These are phyloP conservation scores for Leucoma salicis DNA, from an alignment of 2,888 invertebrate species.

Conservation along the genomic window DNA sequence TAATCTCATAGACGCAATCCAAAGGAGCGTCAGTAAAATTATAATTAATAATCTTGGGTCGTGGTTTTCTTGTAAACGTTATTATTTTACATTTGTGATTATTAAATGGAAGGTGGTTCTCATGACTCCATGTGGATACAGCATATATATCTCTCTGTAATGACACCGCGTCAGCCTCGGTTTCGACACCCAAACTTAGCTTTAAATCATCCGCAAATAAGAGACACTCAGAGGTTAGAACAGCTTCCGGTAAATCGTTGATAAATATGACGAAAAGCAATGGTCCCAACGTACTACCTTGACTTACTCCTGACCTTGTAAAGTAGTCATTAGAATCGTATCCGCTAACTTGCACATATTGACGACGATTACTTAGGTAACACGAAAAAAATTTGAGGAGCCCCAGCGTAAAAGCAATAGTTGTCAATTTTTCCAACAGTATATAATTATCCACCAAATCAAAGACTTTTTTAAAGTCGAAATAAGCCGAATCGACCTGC, in stretches of 20 bases:
- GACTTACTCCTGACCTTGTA: not conserved
- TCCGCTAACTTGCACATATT: not conserved
- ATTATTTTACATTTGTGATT: no score
- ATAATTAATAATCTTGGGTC: no score
- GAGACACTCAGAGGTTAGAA: not conserved
- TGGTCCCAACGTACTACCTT: not conserved
- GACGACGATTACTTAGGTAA: not conserved
- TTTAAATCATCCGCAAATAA: no score
- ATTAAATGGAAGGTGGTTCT: no score
- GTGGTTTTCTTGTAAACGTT: no score
- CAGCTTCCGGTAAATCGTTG: not conserved
- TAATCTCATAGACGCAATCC: no score
- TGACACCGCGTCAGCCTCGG: no score
- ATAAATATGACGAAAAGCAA: not conserved
- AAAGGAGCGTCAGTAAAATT: not conserved
- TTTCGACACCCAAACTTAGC: no score
- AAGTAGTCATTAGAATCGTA: not conserved
- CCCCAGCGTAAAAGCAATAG: not conserved
- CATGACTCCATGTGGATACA: no score
- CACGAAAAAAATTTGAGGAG: not conserved
- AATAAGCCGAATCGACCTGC: slow-evolving; percentile 3
- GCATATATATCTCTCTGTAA: no score
- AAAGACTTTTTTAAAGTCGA: slow-evolving; percentile 1
- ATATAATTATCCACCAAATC: slow-evolving; percentile 1
- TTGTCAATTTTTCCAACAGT: not conserved